These are phyloP conservation scores for Argyrosomus japonicus DNA, from an alignment of 2,113 vertebrate genomes.

Conservation along the genomic window DNA sequence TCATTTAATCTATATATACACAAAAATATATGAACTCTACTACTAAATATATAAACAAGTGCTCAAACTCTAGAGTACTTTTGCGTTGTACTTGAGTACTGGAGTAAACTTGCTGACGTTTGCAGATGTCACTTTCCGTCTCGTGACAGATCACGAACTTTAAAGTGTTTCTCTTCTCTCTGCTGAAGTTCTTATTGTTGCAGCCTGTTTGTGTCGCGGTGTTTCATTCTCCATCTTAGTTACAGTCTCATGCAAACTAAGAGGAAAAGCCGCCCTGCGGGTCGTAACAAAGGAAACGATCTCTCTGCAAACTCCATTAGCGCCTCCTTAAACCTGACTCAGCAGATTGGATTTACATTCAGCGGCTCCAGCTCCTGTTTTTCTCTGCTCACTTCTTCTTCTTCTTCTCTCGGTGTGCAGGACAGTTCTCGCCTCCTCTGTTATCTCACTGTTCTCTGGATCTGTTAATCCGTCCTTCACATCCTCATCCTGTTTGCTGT, in stretches of 20 bases:
- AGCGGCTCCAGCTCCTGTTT: not conserved
- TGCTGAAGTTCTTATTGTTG: not conserved
- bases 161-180: not conserved
- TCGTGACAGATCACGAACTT: not conserved
- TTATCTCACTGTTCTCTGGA: not conserved
- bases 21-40: too few relatives aligned
- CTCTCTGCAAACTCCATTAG: not conserved
- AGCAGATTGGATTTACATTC: not conserved
- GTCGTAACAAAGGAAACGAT: slow-evolving; percentile 4
- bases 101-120: not conserved
- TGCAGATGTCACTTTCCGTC: not conserved
- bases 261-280: not conserved
- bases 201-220: not conserved
- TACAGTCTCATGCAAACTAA: not conserved
- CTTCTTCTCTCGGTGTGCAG: not conserved
- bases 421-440: not conserved
- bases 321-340: slow-evolving; percentile 1
- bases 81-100: not conserved
- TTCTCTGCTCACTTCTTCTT: not conserved
- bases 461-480: not conserved
- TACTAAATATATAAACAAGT: too few relatives aligned
- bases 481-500: not conserved
- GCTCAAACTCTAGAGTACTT: too few relatives aligned
- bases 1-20: too few relatives aligned
- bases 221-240: not conserved